These are phyloP conservation scores for Salarias fasciatus DNA, from an alignment of 2,797 vertebrate species.

Conservation along the genomic window DNA sequence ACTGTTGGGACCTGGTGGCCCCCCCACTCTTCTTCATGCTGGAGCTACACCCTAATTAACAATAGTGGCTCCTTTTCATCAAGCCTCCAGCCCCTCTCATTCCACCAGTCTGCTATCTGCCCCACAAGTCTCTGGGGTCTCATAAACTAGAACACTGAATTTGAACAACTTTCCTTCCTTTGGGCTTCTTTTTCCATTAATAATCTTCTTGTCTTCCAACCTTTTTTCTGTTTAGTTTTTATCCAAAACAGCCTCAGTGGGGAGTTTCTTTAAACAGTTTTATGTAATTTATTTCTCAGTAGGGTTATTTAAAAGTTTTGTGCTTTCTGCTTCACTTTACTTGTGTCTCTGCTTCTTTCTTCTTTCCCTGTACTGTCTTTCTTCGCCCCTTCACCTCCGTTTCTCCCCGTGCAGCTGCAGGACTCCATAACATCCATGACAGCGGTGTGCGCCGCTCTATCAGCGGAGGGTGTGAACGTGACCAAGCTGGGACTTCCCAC, in stretches of 20 bases:
- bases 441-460: slow-evolving; percentile 63
- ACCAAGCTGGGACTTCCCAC: slow-evolving; percentile 74
- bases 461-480: slow-evolving; percentile 73
- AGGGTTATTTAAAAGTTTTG: neutral
- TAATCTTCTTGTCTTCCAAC: slow-evolving; percentile 39
- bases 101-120: slow-evolving; percentile 54
- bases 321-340: neutral
- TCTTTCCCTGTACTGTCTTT: slow-evolving; percentile 5
- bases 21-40: slow-evolving; percentile 30
- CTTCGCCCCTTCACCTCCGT: slow-evolving; percentile 17
- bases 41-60: slow-evolving; percentile 49
- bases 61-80: slow-evolving; percentile 40
- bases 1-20: neutral
- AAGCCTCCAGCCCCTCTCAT: slow-evolving; percentile 37
- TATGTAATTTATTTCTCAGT: neutral
- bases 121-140: slow-evolving; percentile 62
- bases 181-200: slow-evolving; percentile 49
- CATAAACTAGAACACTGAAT: slow-evolving; percentile 64
- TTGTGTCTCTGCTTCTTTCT: neutral
- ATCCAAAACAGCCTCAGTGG: slow-evolving; percentile 8
- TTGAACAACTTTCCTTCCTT: slow-evolving; percentile 55
- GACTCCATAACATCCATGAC: slow-evolving; percentile 67
- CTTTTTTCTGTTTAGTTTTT: slow-evolving; percentile 35
- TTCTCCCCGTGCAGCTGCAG: slow-evolving; percentile 63
- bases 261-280: no score